phyloP scores from a whole-genome alignment of 2,797 vertebrate species.

The Arnoldichthys spilopterus region DNA sequence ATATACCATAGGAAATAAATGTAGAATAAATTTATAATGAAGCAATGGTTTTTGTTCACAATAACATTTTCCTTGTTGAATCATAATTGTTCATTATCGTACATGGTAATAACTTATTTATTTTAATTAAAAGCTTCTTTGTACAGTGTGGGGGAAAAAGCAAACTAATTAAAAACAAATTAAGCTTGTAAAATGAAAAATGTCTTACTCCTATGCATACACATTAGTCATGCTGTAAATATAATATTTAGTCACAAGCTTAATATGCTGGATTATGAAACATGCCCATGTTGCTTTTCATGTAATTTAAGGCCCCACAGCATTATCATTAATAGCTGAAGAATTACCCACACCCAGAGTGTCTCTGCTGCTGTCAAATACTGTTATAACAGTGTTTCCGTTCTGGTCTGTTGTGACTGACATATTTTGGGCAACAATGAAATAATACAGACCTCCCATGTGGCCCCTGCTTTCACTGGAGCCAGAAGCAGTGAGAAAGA shows the following conservation, averaged over 20 bases:
- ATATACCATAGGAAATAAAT: constrained; percentile 7
- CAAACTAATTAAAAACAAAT: neutral
- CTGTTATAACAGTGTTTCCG: constrained; percentile 52
- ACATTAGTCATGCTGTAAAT: constrained; percentile 18
- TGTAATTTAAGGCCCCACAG: constrained; percentile 28
- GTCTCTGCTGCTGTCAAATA: constrained; percentile 34
- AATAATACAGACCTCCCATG: constrained; percentile 35
- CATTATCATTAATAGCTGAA: constrained; percentile 46
- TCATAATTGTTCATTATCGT: neutral
- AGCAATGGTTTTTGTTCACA: no score
- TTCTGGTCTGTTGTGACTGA: constrained; percentile 40
- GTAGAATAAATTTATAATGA: neutral
- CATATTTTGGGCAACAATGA: constrained; percentile 57
- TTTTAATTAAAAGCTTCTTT: neutral
- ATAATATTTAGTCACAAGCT: neutral
- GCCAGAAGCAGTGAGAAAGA: constrained; percentile 6
- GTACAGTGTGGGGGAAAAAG: constrained; percentile 21
- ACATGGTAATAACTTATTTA: constrained; percentile 13
- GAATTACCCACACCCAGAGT: constrained; percentile 26
- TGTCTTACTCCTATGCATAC: constrained; percentile 11
- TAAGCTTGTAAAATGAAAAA: constrained; percentile 11
- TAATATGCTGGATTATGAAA: constrained; percentile 39
- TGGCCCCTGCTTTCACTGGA: constrained; percentile 35
- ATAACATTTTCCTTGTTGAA: neutral
- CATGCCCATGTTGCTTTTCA: constrained; percentile 41